A percentile compares a stretch with the other conserved stretches of the same genome.
phyloP scores from a whole-genome alignment of 2,888 invertebrate species.

The Catotricha subobsoleta region DNA sequence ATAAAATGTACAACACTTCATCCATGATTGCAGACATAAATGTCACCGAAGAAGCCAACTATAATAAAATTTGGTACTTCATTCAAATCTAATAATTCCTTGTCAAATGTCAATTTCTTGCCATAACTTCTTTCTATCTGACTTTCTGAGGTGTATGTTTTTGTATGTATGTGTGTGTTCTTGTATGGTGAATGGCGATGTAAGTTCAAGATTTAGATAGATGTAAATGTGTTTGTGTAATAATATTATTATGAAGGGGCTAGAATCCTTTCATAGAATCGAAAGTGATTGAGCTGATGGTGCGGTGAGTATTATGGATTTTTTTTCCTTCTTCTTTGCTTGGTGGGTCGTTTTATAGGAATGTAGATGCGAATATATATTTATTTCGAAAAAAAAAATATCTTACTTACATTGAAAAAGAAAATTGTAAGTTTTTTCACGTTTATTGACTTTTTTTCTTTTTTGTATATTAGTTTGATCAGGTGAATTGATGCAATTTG shows the following conservation, averaged over 20 bases:
- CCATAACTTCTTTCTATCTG: background rate
- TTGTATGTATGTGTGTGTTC: no score
- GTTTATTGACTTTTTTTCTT: background rate
- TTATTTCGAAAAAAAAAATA: no score
- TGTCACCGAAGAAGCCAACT: conserved; percentile 1
- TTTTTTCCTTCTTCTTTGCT: no score
- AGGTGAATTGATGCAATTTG: background rate
- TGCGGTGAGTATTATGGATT: background rate
- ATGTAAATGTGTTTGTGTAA: no score
- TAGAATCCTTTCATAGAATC: background rate
- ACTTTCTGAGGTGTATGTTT: no score
- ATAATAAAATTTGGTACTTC: conserved; percentile 5
- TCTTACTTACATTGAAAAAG: background rate
- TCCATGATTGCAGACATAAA: conserved; percentile 4
- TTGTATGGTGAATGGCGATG: no score
- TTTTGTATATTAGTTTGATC: background rate
- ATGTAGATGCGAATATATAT: no score
- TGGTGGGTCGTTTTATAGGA: no score
- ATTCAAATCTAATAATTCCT: conserved; percentile 6
- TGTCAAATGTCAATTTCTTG: conserved; percentile 6
- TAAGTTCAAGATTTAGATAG: no score
- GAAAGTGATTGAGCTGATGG: background rate
- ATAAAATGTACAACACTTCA: no score
- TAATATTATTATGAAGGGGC: conserved; percentile 1
- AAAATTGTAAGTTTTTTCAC: conserved; percentile 1